Evolutionary conservation across 2,113 vertebrate genomes (phyloP).

Genomic region (Micromys minutus): DNA sequence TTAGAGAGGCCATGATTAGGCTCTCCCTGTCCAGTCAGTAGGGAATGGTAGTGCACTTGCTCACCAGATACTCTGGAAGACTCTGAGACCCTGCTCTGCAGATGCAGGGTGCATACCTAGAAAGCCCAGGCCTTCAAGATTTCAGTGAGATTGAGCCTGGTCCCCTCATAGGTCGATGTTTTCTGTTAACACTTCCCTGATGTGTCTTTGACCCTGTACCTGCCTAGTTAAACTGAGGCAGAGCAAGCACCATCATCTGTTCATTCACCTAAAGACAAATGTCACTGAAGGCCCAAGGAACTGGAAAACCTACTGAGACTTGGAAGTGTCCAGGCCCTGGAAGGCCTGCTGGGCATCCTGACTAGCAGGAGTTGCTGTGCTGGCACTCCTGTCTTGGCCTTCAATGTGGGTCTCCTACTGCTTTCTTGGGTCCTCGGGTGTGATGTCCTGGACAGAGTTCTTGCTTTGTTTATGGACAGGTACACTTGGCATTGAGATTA

Average conservation of each 20-base stretch:
- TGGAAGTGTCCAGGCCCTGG: not conserved
- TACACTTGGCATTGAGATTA: too few relatives aligned
- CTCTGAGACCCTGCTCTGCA: not conserved
- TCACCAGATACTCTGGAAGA: too few relatives aligned
- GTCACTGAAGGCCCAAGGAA: not conserved
- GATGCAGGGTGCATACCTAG: too few relatives aligned
- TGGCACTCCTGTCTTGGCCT: not conserved
- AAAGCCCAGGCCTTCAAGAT: not conserved
- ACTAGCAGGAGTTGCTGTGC: not conserved
- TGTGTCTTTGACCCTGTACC: not conserved
- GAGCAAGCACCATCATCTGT: fast-evolving
- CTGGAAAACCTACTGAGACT: not conserved
- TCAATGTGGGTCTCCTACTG: too few relatives aligned
- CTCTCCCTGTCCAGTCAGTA: not conserved
- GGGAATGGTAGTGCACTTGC: not conserved
- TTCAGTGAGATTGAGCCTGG: too few relatives aligned
- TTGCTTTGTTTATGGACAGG: not conserved
- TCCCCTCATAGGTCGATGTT: not conserved
- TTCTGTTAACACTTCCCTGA: not conserved
- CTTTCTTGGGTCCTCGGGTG: not conserved
- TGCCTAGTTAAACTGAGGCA: not conserved
- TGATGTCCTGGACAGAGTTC: not conserved
- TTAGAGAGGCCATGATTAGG: not conserved
- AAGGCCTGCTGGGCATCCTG: not conserved
- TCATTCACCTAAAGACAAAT: not conserved